These are phyloP conservation scores for Rissa tridactyla DNA, from an alignment of 2,113 vertebrate species.

Conservation along the genomic window DNA sequence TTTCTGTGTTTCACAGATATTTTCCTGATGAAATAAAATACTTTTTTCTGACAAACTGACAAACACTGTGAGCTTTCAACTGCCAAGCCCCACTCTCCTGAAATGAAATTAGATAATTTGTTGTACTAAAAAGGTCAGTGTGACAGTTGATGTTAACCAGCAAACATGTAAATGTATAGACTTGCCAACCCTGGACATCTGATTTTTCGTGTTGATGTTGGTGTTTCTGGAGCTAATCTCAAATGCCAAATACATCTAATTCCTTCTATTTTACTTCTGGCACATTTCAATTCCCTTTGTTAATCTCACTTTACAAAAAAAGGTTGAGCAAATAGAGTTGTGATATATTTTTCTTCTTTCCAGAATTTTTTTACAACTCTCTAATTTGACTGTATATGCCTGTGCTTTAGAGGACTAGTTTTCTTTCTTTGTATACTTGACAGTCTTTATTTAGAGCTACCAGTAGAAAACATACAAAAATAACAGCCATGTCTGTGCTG, in stretches of 20 bases:
- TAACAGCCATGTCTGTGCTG: not conserved
- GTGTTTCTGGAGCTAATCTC: not conserved
- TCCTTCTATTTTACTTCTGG: not conserved
- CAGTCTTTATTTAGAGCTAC: not conserved
- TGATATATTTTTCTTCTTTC: not conserved
- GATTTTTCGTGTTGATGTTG: not conserved
- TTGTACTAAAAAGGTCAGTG: not conserved
- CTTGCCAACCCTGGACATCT: not conserved
- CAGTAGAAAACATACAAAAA: not conserved
- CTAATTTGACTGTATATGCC: not conserved
- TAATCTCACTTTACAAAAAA: not conserved
- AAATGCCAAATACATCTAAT: not conserved
- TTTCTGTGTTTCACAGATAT: not conserved
- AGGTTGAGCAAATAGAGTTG: not conserved
- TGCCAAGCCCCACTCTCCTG: not conserved
- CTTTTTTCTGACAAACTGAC: not conserved
- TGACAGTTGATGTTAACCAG: not conserved
- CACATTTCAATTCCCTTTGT: not conserved
- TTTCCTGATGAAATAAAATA: not conserved
- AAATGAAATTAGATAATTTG: constrained; percentile 24
- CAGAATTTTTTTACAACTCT: not conserved
- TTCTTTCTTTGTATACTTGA: not conserved
- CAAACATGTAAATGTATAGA: constrained; percentile 2
- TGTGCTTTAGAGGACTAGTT: not conserved
- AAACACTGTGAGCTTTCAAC: not conserved